Conservation (phyloP, 2,797 vertebrate genomes). For the Danio aesculapii region DNA sequence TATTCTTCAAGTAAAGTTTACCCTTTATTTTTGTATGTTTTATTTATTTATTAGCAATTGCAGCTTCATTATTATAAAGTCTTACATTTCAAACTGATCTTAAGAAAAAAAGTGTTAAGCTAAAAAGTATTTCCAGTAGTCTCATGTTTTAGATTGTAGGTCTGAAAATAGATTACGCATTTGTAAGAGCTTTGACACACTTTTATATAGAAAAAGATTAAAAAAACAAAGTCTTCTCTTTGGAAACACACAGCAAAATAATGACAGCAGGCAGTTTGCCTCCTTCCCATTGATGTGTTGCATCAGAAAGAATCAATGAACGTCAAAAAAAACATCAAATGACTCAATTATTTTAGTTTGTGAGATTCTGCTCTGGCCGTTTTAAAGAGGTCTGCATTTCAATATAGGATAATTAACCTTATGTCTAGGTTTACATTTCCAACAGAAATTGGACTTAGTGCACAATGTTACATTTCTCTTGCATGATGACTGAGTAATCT, state of each 20-base stretch:
- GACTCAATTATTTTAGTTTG: not conserved
- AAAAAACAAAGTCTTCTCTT: not conserved
- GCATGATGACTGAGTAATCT: conserved; percentile 48
- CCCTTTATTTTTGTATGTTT: too few relatives aligned
- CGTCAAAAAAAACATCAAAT: conserved; percentile 2
- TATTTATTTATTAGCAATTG: too few relatives aligned
- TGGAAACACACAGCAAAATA: conserved; percentile 3
- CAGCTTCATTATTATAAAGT: too few relatives aligned
- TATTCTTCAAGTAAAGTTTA: too few relatives aligned
- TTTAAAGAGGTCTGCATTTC: not conserved
- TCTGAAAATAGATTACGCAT: not conserved
- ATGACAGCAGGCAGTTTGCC: not conserved
- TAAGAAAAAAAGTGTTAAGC: not conserved
- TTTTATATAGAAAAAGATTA: not conserved
- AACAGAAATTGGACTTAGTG: not conserved
- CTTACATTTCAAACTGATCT: not conserved
- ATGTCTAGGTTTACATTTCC: not conserved
- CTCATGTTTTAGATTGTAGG: not conserved
- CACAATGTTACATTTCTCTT: conserved; percentile 21
- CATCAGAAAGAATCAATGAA: not conserved
- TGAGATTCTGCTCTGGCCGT: not conserved
- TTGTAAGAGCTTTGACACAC: not conserved
- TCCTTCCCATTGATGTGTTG: conserved; percentile 1
- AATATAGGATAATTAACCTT: not conserved
- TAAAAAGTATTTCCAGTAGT: not conserved